Conservation (phyloP, 2,888 invertebrate species). For the Strigamia maritima region DNA sequence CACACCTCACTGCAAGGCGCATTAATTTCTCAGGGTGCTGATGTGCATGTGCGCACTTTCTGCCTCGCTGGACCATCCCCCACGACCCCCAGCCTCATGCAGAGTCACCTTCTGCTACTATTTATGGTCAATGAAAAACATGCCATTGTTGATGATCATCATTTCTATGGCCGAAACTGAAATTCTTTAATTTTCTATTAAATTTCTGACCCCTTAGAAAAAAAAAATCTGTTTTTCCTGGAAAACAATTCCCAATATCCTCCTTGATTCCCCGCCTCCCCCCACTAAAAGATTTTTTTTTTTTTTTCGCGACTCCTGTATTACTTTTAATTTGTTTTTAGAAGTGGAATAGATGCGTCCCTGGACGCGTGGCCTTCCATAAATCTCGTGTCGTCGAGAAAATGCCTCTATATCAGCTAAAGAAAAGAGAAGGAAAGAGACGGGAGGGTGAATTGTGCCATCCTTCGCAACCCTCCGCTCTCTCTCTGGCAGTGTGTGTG, state of each 20-base stretch:
- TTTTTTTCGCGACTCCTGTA: background rate
- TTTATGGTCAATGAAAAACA: background rate
- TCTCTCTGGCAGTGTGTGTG: background rate
- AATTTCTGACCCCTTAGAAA: background rate
- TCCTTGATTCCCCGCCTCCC: background rate
- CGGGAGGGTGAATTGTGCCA: background rate
- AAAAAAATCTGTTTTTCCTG: background rate
- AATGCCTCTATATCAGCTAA: background rate
- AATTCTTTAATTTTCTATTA: background rate
- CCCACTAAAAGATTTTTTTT: background rate
- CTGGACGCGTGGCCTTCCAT: conserved; percentile 34
- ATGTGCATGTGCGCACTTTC: conserved; percentile 32
- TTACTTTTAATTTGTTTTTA: conserved; percentile 28
- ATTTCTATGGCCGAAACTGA: no score
- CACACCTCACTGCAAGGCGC: conserved; percentile 28
- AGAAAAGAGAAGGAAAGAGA: background rate
- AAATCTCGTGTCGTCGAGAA: conserved; percentile 24
- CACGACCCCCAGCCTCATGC: background rate
- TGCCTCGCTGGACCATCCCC: conserved; percentile 3
- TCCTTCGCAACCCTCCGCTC: background rate
- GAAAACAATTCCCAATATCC: conserved; percentile 8
- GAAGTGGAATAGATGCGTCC: conserved; percentile 21
- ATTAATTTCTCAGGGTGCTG: conserved; percentile 30
- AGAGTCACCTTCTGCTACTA: background rate
- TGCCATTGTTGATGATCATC: no score